A percentile compares a stretch with the other conserved stretches of the same genome.
These are phyloP conservation scores for Hermetia illucens DNA, from an alignment of 1,140 invertebrate genomes.

Conservation along the genomic window DNA sequence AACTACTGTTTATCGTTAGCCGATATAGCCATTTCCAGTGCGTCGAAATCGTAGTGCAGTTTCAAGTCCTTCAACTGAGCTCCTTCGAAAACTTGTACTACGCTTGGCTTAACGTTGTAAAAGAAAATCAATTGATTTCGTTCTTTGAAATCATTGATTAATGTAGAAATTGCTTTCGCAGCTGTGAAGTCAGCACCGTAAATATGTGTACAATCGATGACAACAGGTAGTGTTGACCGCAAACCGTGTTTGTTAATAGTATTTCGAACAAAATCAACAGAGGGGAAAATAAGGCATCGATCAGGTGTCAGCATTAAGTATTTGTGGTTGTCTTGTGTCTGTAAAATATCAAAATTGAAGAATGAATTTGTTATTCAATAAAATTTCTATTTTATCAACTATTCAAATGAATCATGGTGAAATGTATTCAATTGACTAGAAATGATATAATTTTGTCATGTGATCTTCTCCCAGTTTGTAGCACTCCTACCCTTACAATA, in stretches of 20 bases:
- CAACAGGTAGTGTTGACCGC: slow-evolving; percentile 51
- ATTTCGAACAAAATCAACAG: slow-evolving; percentile 71
- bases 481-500: too few species aligned
- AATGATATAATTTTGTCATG: too few species aligned
- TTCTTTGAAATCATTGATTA: slow-evolving; percentile 55
- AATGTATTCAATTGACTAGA: too few species aligned
- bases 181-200: slow-evolving; percentile 72
- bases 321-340: slow-evolving; percentile 49
- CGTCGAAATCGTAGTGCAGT: slow-evolving; percentile 56
- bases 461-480: too few species aligned
- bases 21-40: slow-evolving; percentile 49
- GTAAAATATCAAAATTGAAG: slow-evolving; percentile 21
- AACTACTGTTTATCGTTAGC: too few species aligned
- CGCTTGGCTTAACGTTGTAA: slow-evolving; percentile 65
- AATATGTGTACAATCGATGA: slow-evolving; percentile 71
- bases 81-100: slow-evolving; percentile 62
- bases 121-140: slow-evolving; percentile 60
- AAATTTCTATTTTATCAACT: too few species aligned
- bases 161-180: slow-evolving; percentile 52
- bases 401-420: too few species aligned
- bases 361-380: background rate
- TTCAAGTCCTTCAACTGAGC: slow-evolving; percentile 54
- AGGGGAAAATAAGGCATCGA: slow-evolving; percentile 75
- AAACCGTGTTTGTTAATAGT: slow-evolving; percentile 66
- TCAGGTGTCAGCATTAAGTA: slow-evolving; percentile 75